phyloP scores from a whole-genome alignment of 2,797 vertebrate species.

The Phoeniculus purpureus region DNA sequence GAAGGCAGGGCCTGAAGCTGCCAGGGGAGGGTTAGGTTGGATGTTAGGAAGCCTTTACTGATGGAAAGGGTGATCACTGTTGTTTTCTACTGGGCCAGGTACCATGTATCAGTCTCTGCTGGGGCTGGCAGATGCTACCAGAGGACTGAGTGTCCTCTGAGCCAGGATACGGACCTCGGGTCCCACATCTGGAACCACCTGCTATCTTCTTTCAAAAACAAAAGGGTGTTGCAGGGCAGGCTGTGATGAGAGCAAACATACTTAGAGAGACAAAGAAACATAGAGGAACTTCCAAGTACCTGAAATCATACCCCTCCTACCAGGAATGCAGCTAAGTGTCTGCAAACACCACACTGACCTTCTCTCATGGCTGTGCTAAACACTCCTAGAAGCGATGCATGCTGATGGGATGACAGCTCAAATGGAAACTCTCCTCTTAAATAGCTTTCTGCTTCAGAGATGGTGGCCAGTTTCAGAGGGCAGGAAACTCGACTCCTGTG shows the following conservation, averaged over 20 bases:
- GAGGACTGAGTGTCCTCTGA: neutral
- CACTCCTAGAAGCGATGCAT: conserved; percentile 82
- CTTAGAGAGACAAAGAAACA: neutral
- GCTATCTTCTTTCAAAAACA: neutral
- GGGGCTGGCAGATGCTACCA: neutral
- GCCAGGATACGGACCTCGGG: neutral
- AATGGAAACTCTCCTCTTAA: conserved; percentile 79
- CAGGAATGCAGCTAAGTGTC: neutral
- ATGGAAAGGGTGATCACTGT: too few relatives aligned
- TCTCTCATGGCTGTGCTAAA: conserved; percentile 75
- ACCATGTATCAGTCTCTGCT: neutral
- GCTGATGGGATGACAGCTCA: conserved; percentile 36
- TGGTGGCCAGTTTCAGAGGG: conserved; percentile 78
- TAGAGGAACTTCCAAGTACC: neutral
- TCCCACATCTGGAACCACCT: neutral
- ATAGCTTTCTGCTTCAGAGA: conserved; percentile 84
- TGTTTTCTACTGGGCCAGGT: neutral
- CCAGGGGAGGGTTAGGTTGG: too few relatives aligned
- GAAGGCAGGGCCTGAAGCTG: too few relatives aligned
- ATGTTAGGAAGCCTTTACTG: too few relatives aligned
- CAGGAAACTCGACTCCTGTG: conserved; percentile 73
- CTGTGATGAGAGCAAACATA: neutral
- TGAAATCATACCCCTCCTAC: neutral
- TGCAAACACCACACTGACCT: conserved; percentile 72
- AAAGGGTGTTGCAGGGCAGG: neutral